Percentiles rank a stretch among this genome's conserved stretches.
phyloP scores from a whole-genome alignment of 1,140 invertebrate genomes.

The Sinella curviseta region DNA sequence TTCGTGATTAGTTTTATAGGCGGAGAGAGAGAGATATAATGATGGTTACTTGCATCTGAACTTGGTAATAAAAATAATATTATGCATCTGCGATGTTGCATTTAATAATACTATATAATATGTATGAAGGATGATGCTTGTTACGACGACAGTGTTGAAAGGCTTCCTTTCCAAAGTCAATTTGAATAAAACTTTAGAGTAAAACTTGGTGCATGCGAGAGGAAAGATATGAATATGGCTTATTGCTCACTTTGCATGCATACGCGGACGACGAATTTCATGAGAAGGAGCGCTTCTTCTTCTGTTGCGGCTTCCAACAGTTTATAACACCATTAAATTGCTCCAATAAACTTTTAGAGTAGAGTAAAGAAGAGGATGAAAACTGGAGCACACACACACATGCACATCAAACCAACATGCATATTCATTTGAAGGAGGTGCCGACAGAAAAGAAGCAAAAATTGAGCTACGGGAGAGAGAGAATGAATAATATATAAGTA shows the following conservation, averaged over 20 bases:
- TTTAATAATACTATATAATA: neutral
- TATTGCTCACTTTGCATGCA: conserved; percentile 3
- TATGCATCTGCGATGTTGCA: too few species aligned
- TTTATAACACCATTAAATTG: conserved; percentile 25
- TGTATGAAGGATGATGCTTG: neutral
- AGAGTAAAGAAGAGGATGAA: neutral
- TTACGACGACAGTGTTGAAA: neutral
- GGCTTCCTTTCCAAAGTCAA: neutral
- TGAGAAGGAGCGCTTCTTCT: neutral
- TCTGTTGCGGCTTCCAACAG: conserved; percentile 16
- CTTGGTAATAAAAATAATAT: too few species aligned
- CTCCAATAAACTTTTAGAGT: neutral
- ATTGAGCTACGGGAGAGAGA: neutral
- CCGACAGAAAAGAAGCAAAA: neutral
- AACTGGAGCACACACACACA: neutral
- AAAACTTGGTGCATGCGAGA: neutral
- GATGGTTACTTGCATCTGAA: too few species aligned
- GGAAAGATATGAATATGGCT: neutral
- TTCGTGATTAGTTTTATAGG: too few species aligned
- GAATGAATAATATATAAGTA: neutral
- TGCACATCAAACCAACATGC: neutral
- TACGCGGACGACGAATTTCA: neutral
- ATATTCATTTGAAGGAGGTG: conserved; percentile 4
- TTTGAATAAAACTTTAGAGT: neutral
- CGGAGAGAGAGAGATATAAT: too few species aligned